phyloP scores from a whole-genome alignment of 2,113 vertebrate species.

The Xiphophorus maculatus region DNA sequence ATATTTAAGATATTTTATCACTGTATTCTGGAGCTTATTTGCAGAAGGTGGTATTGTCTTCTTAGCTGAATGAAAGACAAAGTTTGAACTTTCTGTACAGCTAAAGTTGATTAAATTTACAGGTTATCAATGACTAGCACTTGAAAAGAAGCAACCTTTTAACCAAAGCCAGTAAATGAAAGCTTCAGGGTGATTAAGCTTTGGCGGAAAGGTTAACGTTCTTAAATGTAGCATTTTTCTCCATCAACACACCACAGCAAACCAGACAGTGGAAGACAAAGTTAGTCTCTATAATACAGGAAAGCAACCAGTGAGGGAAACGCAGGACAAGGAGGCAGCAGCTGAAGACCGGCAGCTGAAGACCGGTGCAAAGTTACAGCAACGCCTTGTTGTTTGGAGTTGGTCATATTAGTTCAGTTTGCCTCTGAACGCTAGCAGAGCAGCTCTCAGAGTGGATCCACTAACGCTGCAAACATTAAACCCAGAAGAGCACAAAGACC shows the following conservation, averaged over 20 bases:
- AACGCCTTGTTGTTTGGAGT: neutral
- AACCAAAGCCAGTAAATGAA: too few relatives aligned
- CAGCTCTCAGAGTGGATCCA: neutral
- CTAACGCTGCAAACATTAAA: neutral
- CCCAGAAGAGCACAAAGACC: conserved; percentile 12
- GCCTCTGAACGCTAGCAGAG: neutral
- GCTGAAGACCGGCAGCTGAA: neutral
- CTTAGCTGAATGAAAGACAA: too few relatives aligned
- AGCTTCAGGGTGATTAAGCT: too few relatives aligned
- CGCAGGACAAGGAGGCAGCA: neutral
- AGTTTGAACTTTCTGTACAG: too few relatives aligned
- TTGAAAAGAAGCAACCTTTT: too few relatives aligned
- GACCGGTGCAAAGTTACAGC: neutral
- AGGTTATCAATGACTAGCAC: too few relatives aligned
- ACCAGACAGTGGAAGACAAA: conserved; percentile 18
- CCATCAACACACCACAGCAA: conserved; percentile 13
- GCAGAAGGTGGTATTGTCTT: too few relatives aligned
- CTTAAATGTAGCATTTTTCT: neutral
- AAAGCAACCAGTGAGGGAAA: neutral
- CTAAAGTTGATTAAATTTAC: too few relatives aligned
- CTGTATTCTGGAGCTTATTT: too few relatives aligned
- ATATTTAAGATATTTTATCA: too few relatives aligned
- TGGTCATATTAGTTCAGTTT: neutral
- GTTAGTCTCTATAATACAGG: neutral
- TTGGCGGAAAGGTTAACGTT: neutral